Percentiles rank a stretch among this genome's conserved stretches.
phyloP scores from a whole-genome alignment of 2,797 vertebrate species.

The Neopelma chrysocephalum region DNA sequence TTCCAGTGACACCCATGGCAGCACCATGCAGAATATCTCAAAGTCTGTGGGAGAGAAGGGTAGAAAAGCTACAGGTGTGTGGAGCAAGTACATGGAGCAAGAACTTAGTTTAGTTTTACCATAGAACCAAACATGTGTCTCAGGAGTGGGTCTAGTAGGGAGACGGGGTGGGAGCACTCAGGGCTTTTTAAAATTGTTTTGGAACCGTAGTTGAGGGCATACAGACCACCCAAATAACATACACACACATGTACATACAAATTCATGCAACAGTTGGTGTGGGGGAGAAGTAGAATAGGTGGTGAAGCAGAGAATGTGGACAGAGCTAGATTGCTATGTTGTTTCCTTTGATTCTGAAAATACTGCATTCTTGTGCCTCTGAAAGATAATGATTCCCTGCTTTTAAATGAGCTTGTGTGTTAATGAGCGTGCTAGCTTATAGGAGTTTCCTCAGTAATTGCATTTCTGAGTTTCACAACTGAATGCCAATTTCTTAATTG shows the following conservation, averaged over 20 bases:
- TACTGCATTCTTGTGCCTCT: neutral
- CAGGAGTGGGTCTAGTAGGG: neutral
- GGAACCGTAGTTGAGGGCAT: neutral
- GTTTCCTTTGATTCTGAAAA: conserved; percentile 43
- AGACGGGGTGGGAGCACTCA: neutral
- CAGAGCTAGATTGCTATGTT: neutral
- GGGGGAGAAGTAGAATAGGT: neutral
- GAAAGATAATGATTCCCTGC: conserved; percentile 27
- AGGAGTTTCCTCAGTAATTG: conserved; percentile 28
- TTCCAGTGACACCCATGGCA: conserved; percentile 64
- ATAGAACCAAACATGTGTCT: neutral
- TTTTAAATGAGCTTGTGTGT: conserved; percentile 33
- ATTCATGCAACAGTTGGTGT: neutral
- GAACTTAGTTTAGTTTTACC: neutral
- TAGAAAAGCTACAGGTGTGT: conserved; percentile 43
- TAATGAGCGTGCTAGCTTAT: conserved; percentile 37
- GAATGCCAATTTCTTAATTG: conserved; percentile 51
- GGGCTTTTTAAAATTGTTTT: neutral
- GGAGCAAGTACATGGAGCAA: neutral
- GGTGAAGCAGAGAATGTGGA: neutral
- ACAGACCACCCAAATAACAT: neutral
- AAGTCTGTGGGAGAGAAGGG: conserved; percentile 37
- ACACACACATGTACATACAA: neutral
- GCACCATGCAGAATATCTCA: conserved; percentile 45
- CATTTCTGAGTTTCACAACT: conserved; percentile 38